phyloP scores from a whole-genome alignment of 2,888 invertebrate genomes.

The Strigamia crassipes region DNA sequence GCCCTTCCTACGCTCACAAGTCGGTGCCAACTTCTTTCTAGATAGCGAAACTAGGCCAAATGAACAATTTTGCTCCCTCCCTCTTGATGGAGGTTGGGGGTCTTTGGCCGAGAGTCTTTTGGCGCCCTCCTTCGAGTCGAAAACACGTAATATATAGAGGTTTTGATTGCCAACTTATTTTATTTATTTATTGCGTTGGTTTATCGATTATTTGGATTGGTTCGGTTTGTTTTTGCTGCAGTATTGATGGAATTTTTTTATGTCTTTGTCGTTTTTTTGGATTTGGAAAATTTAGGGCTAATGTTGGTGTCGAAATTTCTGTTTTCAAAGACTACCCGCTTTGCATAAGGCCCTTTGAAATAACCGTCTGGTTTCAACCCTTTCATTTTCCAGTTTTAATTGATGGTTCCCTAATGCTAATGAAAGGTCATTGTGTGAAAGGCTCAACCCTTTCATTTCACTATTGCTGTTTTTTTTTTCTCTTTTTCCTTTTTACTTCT shows the following conservation, averaged over 20 bases:
- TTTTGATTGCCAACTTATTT: background rate
- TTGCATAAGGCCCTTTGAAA: background rate
- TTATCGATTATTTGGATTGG: background rate
- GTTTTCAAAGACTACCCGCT: background rate
- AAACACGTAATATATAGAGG: too few relatives aligned
- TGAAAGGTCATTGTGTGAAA: conserved; percentile 22
- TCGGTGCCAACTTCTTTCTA: background rate
- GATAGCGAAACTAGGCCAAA: conserved; percentile 24
- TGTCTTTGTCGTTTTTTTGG: background rate
- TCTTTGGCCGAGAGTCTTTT: conserved; percentile 34
- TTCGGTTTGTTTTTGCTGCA: background rate
- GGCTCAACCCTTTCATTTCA: background rate
- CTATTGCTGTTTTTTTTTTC: background rate
- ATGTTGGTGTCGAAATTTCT: background rate
- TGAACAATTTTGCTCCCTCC: conserved; percentile 20
- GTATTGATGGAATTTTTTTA: background rate
- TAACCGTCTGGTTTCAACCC: conserved; percentile 30
- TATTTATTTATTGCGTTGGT: background rate
- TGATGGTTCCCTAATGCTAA: conserved; percentile 41
- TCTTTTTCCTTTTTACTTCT: background rate
- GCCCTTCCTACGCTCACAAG: background rate
- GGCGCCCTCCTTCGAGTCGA: background rate
- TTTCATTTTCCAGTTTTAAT: conserved; percentile 22
- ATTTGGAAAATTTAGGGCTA: background rate
- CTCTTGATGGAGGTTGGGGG: background rate